Percentiles rank a stretch among this genome's conserved stretches.
Evolutionary conservation across 2,797 vertebrate genomes (phyloP).

Genomic region (Cichlasoma orientale): DNA sequence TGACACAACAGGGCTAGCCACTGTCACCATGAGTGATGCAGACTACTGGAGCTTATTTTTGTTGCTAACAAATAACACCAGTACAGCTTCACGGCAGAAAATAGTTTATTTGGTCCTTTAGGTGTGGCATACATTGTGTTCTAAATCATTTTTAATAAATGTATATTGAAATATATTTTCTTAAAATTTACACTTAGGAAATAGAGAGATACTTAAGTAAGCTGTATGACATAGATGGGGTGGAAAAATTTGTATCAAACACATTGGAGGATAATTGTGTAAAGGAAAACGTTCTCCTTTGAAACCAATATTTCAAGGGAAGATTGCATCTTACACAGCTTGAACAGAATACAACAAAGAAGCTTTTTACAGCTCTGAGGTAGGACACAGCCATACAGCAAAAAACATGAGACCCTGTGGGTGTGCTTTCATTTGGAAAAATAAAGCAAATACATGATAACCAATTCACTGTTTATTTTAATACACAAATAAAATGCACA

Average conservation of each 20-base stretch:
- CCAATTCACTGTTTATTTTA: constrained; percentile 41
- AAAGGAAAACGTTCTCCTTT: neutral
- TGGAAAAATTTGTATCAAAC: constrained; percentile 24
- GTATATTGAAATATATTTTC: constrained; percentile 34
- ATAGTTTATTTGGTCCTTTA: constrained; percentile 56
- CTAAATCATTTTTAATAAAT: constrained; percentile 37
- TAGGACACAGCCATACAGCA: constrained; percentile 53
- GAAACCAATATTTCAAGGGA: constrained; percentile 11
- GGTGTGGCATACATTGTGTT: constrained; percentile 20
- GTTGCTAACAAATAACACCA: neutral
- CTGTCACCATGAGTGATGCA: accelerated
- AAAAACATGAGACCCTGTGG: neutral
- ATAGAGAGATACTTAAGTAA: constrained; percentile 6
- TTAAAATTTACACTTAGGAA: constrained; percentile 15
- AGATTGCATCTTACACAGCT: constrained; percentile 33
- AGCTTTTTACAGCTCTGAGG: constrained; percentile 56
- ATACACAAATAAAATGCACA: constrained; percentile 25
- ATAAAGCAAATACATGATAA: neutral
- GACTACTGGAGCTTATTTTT: neutral
- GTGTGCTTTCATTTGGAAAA: constrained; percentile 2
- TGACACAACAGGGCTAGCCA: accelerated
- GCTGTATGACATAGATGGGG: neutral
- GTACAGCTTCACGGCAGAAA: constrained; percentile 39
- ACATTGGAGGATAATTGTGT: constrained; percentile 1
- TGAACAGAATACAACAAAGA: constrained; percentile 26